phyloP scores from a whole-genome alignment of 2,797 vertebrate species.

The Peromyscus melanophrys region DNA sequence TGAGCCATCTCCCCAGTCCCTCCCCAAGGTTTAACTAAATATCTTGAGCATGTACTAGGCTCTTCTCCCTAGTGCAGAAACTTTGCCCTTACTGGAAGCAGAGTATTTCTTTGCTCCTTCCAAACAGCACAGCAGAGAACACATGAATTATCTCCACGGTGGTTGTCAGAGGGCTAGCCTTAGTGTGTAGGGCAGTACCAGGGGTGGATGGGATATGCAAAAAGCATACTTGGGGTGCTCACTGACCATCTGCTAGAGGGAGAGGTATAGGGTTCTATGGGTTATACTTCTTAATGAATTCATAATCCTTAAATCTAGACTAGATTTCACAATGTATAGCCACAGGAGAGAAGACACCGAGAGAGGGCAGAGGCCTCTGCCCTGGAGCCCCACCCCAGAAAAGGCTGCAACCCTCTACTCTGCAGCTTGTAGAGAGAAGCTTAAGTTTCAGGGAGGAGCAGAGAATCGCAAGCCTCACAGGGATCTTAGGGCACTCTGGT shows the following conservation, averaged over 20 bases:
- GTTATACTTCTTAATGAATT: neutral
- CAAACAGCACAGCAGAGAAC: neutral
- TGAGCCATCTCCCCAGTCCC: neutral
- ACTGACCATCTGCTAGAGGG: neutral
- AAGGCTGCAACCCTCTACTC: neutral
- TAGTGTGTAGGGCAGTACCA: no score
- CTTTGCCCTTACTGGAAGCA: neutral
- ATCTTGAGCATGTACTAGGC: neutral
- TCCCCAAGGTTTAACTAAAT: neutral
- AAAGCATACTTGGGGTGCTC: slow-evolving; percentile 4
- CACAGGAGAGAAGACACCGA: neutral
- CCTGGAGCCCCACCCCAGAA: rapidly evolving
- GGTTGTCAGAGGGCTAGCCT: neutral
- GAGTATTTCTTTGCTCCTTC: neutral
- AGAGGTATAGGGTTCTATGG: neutral
- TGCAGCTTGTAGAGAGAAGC: neutral
- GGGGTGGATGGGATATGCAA: neutral
- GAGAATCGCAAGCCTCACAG: neutral
- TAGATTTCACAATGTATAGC: neutral
- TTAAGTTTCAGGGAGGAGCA: neutral
- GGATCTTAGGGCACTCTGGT: neutral
- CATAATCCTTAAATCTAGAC: neutral
- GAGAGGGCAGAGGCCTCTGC: neutral
- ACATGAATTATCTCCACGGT: neutral
- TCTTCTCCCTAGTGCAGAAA: slow-evolving; percentile 5